Conservation (phyloP, 2,113 vertebrate genomes). For the Brachirus orientalis region DNA sequence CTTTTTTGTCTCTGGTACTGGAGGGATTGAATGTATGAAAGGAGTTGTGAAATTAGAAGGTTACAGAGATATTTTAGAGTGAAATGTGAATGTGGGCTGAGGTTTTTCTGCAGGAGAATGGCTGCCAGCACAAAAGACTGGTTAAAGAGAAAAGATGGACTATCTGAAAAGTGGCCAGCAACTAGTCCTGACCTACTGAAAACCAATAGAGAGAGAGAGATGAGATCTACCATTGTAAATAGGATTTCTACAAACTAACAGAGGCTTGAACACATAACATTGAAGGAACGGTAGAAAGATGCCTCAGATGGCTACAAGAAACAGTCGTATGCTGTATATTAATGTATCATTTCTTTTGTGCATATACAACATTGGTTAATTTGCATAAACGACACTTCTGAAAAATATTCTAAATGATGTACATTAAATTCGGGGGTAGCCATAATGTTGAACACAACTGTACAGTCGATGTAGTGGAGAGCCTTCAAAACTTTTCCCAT, state of each 20-base stretch:
- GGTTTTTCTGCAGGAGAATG: neutral
- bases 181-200: neutral
- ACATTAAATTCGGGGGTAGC: neutral
- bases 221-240: neutral
- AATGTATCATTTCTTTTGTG: too few relatives aligned
- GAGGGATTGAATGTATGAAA: neutral
- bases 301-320: too few relatives aligned
- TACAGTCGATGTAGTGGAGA: neutral
- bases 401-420: neutral
- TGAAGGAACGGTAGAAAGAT: too few relatives aligned
- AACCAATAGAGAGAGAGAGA: neutral
- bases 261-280: too few relatives aligned
- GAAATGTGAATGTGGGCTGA: neutral
- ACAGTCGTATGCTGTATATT: too few relatives aligned
- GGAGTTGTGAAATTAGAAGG: neutral
- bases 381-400: neutral
- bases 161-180: neutral
- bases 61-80: neutral
- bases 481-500: constrained; percentile 1
- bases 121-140: neutral
- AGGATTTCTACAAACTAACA: too few relatives aligned
- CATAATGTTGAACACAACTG: neutral
- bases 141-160: neutral
- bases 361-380: neutral
- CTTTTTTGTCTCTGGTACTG: neutral